Evolutionary conservation across 2,888 invertebrate genomes (phyloP).

Genomic region (Eupeodes luniger): DNA sequence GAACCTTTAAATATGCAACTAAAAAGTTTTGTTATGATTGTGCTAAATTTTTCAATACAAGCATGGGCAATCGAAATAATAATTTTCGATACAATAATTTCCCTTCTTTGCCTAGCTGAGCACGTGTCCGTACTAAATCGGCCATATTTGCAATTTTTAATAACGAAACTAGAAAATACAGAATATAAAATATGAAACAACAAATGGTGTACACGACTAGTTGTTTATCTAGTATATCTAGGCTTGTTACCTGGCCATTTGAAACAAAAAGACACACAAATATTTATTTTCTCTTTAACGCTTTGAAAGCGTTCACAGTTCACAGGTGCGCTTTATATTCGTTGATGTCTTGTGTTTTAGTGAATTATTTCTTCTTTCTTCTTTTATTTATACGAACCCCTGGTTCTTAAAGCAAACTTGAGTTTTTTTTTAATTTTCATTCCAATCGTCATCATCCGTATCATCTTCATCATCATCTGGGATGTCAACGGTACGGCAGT

Average conservation of each 20-base stretch:
- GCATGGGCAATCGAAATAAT: not conserved
- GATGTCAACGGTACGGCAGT: slow-evolving; percentile 46
- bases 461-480: slow-evolving; percentile 55
- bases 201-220: not conserved
- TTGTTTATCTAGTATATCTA: not conserved
- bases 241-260: not conserved
- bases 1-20: too few relatives aligned
- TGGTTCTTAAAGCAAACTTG: slow-evolving; percentile 34
- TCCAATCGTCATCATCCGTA: slow-evolving; percentile 65
- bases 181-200: not conserved
- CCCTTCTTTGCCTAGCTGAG: not conserved
- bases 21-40: too few relatives aligned
- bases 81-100: not conserved
- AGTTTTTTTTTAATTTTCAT: slow-evolving; percentile 60
- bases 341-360: slow-evolving; percentile 44
- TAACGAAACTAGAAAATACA: too few relatives aligned
- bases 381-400: slow-evolving; percentile 29
- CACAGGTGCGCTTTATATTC: slow-evolving; percentile 36
- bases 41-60: not conserved
- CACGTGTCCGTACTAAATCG: not conserved
- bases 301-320: slow-evolving; percentile 7
- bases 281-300: not conserved
- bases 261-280: not conserved
- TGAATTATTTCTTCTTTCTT: slow-evolving; percentile 16
- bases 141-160: not conserved